Conservation (phyloP, 2,888 invertebrate genomes). For the Dynastes grantii region DNA sequence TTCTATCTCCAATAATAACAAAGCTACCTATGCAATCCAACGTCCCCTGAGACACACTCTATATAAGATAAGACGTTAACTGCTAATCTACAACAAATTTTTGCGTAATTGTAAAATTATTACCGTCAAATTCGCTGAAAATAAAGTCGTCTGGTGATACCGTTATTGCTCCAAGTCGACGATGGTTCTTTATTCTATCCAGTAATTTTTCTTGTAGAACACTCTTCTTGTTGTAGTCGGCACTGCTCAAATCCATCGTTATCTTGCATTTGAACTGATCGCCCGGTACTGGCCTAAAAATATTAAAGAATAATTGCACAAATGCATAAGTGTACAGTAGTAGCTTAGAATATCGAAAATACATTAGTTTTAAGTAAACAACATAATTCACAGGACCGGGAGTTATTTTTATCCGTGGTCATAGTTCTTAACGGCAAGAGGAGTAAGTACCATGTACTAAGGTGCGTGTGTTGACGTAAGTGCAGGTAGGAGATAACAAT, state of each 20-base stretch:
- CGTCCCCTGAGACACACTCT: too few relatives aligned
- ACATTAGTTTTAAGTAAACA: too few relatives aligned
- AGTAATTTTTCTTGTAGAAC: constrained; percentile 72
- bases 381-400: too few relatives aligned
- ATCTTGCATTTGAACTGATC: constrained; percentile 78
- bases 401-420: too few relatives aligned
- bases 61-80: too few relatives aligned
- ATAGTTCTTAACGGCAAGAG: too few relatives aligned
- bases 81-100: too few relatives aligned
- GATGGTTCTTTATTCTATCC: constrained; percentile 73
- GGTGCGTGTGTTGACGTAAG: too few relatives aligned
- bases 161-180: constrained; percentile 73
- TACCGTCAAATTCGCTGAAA: constrained; percentile 75
- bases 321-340: neutral
- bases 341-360: neutral
- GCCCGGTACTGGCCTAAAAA: constrained; percentile 53
- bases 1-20: too few relatives aligned
- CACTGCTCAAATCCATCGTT: constrained; percentile 80
- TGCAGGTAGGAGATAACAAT: too few relatives aligned
- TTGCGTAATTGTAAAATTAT: constrained; percentile 48
- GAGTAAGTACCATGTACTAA: too few relatives aligned
- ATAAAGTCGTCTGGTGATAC: constrained; percentile 77
- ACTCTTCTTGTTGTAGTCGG: constrained; percentile 73
- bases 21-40: too few relatives aligned
- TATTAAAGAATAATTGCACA: neutral